Conservation (phyloP, 2,113 vertebrate species). For the Bucco capensis region DNA sequence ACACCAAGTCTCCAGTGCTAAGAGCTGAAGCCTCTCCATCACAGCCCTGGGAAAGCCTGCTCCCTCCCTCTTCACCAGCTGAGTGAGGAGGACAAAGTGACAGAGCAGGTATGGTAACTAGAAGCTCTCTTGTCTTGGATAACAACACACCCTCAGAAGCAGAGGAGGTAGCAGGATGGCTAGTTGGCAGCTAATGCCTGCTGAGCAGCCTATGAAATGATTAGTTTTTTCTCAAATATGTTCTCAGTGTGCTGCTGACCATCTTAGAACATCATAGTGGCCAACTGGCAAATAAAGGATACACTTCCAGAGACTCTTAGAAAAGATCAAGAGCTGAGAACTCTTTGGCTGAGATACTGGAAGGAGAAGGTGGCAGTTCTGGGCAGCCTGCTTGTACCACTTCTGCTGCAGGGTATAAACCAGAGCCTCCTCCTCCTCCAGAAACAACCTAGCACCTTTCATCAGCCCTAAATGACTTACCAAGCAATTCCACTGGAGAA, state of each 20-base stretch:
- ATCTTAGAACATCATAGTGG: neutral
- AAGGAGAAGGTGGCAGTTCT: neutral
- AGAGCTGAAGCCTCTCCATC: neutral
- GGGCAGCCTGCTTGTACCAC: neutral
- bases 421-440: neutral
- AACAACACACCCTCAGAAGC: neutral
- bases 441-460: neutral
- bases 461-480: neutral
- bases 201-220: neutral
- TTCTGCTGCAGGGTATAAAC: neutral
- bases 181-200: neutral
- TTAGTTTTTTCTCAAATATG: neutral
- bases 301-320: neutral
- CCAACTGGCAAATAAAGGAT: neutral
- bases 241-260: neutral
- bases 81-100: neutral
- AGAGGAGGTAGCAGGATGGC: neutral
- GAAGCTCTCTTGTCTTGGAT: neutral
- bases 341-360: neutral
- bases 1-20: neutral
- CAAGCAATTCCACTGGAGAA: neutral
- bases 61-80: neutral
- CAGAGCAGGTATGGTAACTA: neutral
- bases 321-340: neutral
- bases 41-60: neutral